Base-by-base conservation (phyloP, 2,113 vertebrate genomes). In the Zosterops borbonicus region DNA sequence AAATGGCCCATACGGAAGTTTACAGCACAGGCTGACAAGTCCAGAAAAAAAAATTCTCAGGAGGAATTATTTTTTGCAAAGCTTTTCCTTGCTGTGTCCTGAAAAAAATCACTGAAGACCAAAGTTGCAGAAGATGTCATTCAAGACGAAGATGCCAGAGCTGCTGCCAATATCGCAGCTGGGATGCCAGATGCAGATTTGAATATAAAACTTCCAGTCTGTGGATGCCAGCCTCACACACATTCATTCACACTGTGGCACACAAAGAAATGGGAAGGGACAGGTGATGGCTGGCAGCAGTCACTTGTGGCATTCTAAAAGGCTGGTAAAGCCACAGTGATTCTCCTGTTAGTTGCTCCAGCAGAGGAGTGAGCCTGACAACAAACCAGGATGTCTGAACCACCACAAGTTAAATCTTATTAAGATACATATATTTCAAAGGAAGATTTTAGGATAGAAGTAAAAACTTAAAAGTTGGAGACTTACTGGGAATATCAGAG, bases 221-320 rank as follows among this genome's bases (percentile, higher is more conserved):
- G n/a, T 2, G 4, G 46, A 49, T 29, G 55, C 9, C 50, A 62
- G 74, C 24, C 24, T 53, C 33, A 16, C 21, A 28, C 7, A 41
- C 1, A 1, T 25, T 60, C 1, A 1, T 25, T 60, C 74, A 46
- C 55, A 8, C 17, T 9, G 13, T 23, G 24, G 56, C 16, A 64
- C 33, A 62, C 19, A 9, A 74, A 78, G 31, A 55, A 71, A 44
- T 2, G 4, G 52, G n/a, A 79, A 62, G 37, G n/a, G 42, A 37
- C 16, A 70, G 79, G 33, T 41, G 42, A 79, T 4, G 5, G 63
- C 46, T 64, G n/a, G 25, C 20, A 80, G 27, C 44, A 82, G 27
- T 7, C 35, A 39, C 52, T 24, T 69, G 23, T 24, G 28, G 17
- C 47, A 50, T 59, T 87, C 29, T 28, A 20, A 39, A 84, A 83